These are phyloP conservation scores for Manis javanica DNA, from an alignment of 2,797 vertebrate genomes.

Conservation along the genomic window DNA sequence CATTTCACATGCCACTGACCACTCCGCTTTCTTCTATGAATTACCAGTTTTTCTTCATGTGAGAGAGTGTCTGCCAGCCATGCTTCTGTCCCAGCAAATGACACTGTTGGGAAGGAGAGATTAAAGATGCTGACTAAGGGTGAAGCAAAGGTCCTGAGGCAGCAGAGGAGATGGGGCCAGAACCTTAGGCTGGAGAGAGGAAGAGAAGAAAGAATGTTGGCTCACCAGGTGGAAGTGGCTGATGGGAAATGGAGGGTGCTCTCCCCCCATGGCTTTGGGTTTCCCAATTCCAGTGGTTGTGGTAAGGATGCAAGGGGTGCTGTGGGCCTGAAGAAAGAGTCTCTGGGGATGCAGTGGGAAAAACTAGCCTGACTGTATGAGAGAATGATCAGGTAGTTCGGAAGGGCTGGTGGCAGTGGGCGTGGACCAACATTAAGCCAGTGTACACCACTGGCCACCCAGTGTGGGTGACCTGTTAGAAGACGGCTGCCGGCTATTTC, in stretches of 20 bases:
- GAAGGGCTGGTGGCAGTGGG: background rate
- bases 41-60: background rate
- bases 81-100: background rate
- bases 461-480: fast-evolving
- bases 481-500: background rate
- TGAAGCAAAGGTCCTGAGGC: background rate
- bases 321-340: background rate
- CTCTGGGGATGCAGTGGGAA: background rate
- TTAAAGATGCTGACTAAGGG: background rate
- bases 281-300: background rate
- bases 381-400: background rate
- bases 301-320: no score
- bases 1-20: background rate
- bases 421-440: background rate
- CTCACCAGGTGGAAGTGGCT: background rate
- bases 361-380: background rate
- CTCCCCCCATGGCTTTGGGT: background rate
- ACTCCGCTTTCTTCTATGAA: background rate
- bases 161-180: background rate
- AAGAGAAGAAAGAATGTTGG: background rate
- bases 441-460: background rate
- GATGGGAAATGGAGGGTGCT: background rate
- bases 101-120: background rate
- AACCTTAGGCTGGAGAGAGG: background rate
- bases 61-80: fast-evolving